Evolutionary conservation across 2,888 invertebrate genomes (phyloP).

Genomic region (Strigamia transsilvanica): DNA sequence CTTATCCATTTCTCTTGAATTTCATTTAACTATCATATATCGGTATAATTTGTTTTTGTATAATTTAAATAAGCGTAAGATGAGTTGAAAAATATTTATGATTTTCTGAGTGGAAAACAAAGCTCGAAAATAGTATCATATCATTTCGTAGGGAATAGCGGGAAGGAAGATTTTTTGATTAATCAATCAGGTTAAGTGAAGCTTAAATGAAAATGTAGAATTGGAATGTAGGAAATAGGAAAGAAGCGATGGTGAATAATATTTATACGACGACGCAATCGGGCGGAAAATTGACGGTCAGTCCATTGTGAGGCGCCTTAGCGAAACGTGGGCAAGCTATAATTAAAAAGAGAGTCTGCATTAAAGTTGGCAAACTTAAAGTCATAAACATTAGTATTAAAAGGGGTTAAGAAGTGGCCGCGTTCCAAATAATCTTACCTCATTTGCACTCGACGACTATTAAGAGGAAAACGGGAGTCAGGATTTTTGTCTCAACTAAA

Average conservation of each 20-base stretch:
- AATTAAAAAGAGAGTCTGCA: constrained; percentile 18
- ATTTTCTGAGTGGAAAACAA: no score
- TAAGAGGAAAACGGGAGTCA: constrained; percentile 26
- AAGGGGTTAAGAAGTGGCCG: constrained; percentile 30
- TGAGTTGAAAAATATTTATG: no score
- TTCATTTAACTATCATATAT: background rate
- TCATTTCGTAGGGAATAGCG: no score
- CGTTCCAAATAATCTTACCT: constrained; percentile 30
- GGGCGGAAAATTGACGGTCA: background rate
- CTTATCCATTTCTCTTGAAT: background rate
- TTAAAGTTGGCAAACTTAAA: constrained; percentile 30
- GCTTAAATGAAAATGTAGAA: background rate
- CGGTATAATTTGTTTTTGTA: no score
- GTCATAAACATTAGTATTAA: constrained; percentile 30
- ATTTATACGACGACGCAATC: constrained; percentile 14
- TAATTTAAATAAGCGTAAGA: no score
- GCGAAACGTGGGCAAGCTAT: constrained; percentile 13
- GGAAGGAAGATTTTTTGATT: no score
- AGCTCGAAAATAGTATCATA: no score
- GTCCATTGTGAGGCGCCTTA: background rate
- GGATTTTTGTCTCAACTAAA: constrained; percentile 30
- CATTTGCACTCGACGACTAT: constrained; percentile 30
- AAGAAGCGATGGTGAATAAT: background rate
- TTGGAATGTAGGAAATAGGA: background rate
- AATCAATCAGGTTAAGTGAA: no score